Conservation (phyloP, 2,113 vertebrate genomes). For the Caloenas nicobarica region DNA sequence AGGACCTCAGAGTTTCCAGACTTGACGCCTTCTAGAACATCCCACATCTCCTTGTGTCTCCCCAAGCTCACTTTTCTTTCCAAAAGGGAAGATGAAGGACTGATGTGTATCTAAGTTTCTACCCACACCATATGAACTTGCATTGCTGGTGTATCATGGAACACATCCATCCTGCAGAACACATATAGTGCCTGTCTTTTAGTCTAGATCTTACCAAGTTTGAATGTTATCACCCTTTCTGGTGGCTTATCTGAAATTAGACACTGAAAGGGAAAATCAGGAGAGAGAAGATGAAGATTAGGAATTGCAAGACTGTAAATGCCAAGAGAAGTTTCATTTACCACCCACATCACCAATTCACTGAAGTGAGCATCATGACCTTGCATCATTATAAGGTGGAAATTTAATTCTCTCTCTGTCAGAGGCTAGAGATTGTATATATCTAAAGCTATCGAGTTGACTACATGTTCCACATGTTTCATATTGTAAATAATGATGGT, state of each 20-base stretch:
- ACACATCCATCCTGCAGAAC: neutral
- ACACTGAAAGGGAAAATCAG: neutral
- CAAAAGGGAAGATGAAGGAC: neutral
- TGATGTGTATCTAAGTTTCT: neutral
- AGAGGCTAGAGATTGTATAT: neutral
- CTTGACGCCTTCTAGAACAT: rapidly evolving
- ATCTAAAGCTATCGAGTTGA: neutral
- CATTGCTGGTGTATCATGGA: neutral
- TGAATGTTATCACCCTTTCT: neutral
- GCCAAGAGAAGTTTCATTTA: neutral
- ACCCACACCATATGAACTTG: neutral
- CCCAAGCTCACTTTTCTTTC: neutral
- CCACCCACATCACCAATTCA: neutral
- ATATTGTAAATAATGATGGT: conserved; percentile 17
- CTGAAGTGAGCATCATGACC: neutral
- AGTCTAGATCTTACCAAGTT: neutral
- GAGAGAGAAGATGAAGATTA: neutral
- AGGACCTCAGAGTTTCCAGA: neutral
- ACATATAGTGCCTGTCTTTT: neutral
- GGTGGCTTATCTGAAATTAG: neutral
- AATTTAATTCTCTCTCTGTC: conserved; percentile 2
- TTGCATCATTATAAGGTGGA: neutral
- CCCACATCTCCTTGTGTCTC: neutral
- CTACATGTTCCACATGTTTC: conserved; percentile 9
- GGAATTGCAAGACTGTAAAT: neutral